phyloP scores from a whole-genome alignment of 2,888 invertebrate species.

The Celastrina argiolus region DNA sequence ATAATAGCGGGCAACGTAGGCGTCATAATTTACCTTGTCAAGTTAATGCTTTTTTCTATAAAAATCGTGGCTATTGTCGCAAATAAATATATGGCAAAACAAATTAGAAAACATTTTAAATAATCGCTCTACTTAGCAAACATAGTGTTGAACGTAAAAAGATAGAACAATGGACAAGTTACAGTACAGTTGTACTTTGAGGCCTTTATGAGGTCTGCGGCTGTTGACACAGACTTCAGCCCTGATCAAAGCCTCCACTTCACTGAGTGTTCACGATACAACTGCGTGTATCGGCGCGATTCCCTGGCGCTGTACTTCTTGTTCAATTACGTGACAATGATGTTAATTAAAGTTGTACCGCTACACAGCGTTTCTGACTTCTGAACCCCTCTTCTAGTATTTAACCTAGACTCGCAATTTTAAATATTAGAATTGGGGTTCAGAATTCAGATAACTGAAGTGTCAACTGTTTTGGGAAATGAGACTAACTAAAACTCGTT shows the following conservation, averaged over 20 bases:
- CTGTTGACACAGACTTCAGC: slow-evolving; percentile 4
- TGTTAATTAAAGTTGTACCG: not conserved
- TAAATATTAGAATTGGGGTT: too few relatives aligned
- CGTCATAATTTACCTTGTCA: too few relatives aligned
- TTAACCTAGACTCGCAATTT: too few relatives aligned
- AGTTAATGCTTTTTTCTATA: too few relatives aligned
- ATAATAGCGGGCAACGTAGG: too few relatives aligned
- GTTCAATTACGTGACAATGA: not conserved
- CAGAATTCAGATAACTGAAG: too few relatives aligned
- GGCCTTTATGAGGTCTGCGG: slow-evolving; percentile 3
- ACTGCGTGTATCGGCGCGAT: not conserved
- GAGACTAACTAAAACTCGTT: too few relatives aligned
- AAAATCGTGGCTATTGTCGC: too few relatives aligned
- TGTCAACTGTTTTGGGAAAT: too few relatives aligned
- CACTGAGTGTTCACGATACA: slow-evolving; percentile 12
- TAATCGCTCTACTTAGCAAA: not conserved
- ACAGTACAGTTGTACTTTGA: not conserved
- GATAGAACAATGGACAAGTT: slow-evolving; percentile 3
- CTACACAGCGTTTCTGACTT: too few relatives aligned
- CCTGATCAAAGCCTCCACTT: slow-evolving; percentile 3
- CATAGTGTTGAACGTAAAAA: not conserved
- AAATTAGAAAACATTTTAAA: not conserved
- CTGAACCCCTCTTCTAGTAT: too few relatives aligned
- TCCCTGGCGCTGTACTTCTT: not conserved
- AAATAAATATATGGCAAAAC: not conserved